Conservation (phyloP, 2,888 invertebrate genomes). For the Pilophorus perplexus region DNA sequence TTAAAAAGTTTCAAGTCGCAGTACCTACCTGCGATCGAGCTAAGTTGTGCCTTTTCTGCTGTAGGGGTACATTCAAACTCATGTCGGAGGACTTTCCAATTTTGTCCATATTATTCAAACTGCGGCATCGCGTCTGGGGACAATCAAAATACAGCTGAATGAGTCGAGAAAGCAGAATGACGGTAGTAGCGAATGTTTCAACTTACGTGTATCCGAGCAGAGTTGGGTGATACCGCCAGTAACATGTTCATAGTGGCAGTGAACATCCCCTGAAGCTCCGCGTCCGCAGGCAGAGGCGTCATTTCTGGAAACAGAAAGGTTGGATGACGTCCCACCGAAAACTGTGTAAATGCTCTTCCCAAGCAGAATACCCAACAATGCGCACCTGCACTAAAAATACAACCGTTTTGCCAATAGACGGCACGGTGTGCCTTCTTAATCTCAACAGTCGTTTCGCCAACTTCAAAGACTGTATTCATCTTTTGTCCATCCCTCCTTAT, state of each 20-base stretch:
- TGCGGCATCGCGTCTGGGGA: conserved; percentile 42
- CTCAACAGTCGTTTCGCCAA: too few relatives aligned
- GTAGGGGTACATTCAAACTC: conserved; percentile 45
- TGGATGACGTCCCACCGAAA: too few relatives aligned
- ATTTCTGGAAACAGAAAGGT: conserved; percentile 34
- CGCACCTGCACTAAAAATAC: too few relatives aligned
- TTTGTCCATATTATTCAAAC: conserved; percentile 45
- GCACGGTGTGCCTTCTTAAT: too few relatives aligned
- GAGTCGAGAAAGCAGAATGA: background rate
- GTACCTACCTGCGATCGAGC: conserved; percentile 59
- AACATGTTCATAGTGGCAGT: conserved; percentile 73
- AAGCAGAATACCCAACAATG: too few relatives aligned
- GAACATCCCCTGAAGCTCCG: conserved; percentile 64
- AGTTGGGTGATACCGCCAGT: conserved; percentile 68
- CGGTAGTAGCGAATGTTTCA: background rate
- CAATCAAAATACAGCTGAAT: background rate
- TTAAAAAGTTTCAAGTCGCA: background rate
- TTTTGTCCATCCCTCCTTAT: too few relatives aligned
- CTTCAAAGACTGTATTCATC: too few relatives aligned
- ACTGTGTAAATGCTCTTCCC: too few relatives aligned
- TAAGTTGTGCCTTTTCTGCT: conserved; percentile 56
- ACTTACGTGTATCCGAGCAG: conserved; percentile 51
- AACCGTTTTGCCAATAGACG: too few relatives aligned
- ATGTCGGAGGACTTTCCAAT: conserved; percentile 41
- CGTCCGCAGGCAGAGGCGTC: conserved; percentile 45